A percentile compares a stretch with the other conserved stretches of the same genome.
Evolutionary conservation across 2,797 vertebrate species (phyloP).

Genomic region (Masticophis lateralis): DNA sequence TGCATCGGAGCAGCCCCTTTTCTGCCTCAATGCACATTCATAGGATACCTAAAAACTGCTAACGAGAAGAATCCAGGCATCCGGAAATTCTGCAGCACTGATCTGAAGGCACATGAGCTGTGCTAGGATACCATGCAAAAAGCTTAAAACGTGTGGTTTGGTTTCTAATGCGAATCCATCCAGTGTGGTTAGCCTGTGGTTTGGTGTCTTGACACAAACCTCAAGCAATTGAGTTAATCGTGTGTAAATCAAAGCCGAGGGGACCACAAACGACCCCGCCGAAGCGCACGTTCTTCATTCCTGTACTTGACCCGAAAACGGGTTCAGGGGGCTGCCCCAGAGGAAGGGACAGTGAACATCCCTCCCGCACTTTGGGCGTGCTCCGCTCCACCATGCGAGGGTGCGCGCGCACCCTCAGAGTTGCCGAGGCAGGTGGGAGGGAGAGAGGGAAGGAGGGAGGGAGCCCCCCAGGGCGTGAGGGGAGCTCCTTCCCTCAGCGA

Average conservation of each 20-base stretch:
- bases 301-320: neutral
- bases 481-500: neutral
- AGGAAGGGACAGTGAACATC: neutral
- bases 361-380: neutral
- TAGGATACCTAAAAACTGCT: neutral
- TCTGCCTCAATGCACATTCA: neutral
- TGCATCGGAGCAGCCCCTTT: neutral
- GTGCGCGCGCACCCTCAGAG: neutral
- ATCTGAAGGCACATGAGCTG: neutral
- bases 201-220: neutral
- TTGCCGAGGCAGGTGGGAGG: neutral
- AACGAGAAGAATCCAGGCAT: neutral
- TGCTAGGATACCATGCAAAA: neutral
- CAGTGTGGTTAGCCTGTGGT: neutral
- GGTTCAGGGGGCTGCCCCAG: neutral
- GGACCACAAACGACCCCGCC: neutral
- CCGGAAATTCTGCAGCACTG: neutral
- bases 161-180: neutral
- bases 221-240: neutral
- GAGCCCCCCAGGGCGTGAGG: neutral
- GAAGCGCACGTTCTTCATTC: neutral
- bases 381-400: neutral
- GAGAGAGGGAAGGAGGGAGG: neutral
- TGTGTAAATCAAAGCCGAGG: neutral
- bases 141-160: neutral